These are phyloP conservation scores for Drosophila navojoa DNA, from an alignment of 1,140 invertebrate species.

Conservation along the genomic window DNA sequence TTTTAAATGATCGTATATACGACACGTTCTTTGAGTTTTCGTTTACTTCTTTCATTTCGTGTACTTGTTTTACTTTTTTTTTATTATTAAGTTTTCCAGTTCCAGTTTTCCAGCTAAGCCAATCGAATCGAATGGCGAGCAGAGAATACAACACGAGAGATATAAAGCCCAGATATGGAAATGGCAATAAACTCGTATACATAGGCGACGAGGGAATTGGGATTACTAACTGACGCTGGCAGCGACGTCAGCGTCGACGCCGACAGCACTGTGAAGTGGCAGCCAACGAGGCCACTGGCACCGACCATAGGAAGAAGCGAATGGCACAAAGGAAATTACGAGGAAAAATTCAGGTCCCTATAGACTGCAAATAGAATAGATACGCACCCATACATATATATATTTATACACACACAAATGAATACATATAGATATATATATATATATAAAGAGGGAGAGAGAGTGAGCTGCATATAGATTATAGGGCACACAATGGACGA, in stretches of 20 bases:
- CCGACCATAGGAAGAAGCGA: conserved; percentile 33
- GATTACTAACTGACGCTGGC: conserved; percentile 59
- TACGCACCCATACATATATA: conserved; percentile 31
- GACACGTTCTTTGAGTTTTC: conserved; percentile 8
- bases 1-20: conserved; percentile 31
- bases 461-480: conserved; percentile 66
- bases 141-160: conserved; percentile 54
- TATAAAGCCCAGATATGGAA: conserved; percentile 78
- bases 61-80: background rate
- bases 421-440: conserved; percentile 14
- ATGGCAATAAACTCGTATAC: conserved; percentile 74
- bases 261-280: conserved; percentile 8
- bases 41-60: background rate
- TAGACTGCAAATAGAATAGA: conserved; percentile 59
- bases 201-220: conserved; percentile 61
- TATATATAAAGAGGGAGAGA: background rate
- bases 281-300: conserved; percentile 45
- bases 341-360: conserved; percentile 80
- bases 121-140: conserved; percentile 28
- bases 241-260: conserved; percentile 24
- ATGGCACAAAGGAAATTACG: conserved; percentile 75
- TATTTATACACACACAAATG: conserved; percentile 8
- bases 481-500: conserved; percentile 62
- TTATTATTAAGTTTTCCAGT: conserved; percentile 17
- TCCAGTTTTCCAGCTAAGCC: conserved; percentile 36